A percentile compares a stretch with the other conserved stretches of the same genome.
These are phyloP conservation scores for Catotricha subobsoleta DNA, from an alignment of 2,888 invertebrate genomes.

Conservation along the genomic window DNA sequence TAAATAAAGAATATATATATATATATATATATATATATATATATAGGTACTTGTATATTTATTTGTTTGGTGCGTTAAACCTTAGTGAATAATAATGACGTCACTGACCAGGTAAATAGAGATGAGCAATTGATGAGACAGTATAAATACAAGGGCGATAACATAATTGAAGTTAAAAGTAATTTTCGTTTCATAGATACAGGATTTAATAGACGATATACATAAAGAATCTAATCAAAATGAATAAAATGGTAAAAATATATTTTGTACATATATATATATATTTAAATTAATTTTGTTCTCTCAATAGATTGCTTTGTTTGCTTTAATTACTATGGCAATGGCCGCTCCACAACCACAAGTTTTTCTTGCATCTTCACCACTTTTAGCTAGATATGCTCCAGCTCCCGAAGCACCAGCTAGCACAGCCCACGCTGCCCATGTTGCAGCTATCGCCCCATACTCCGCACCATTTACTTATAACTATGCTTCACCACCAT, in stretches of 20 bases:
- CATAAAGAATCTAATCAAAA: too few species aligned
- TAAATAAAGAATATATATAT: too few species aligned
- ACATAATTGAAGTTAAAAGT: background rate
- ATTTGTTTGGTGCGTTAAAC: too few species aligned
- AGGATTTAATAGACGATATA: background rate
- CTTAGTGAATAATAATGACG: too few species aligned
- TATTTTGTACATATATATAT: too few species aligned
- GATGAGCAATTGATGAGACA: too few species aligned
- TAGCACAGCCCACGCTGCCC: constrained; percentile 16
- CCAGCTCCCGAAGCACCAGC: constrained; percentile 17
- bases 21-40: too few species aligned
- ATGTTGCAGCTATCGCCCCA: constrained; percentile 14
- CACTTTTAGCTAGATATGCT: constrained; percentile 13
- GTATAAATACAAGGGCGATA: background rate
- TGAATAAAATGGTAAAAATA: background rate
- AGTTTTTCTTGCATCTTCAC: background rate
- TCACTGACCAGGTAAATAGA: too few species aligned
- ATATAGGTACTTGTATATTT: too few species aligned
- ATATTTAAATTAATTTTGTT: background rate
- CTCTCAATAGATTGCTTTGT: background rate
- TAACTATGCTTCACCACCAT: too few species aligned
- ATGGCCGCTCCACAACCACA: constrained; percentile 1
- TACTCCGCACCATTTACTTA: too few species aligned
- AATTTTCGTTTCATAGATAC: background rate
- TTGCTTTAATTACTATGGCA: background rate